Conservation (phyloP, 2,113 vertebrate genomes). For the Junco hyemalis region DNA sequence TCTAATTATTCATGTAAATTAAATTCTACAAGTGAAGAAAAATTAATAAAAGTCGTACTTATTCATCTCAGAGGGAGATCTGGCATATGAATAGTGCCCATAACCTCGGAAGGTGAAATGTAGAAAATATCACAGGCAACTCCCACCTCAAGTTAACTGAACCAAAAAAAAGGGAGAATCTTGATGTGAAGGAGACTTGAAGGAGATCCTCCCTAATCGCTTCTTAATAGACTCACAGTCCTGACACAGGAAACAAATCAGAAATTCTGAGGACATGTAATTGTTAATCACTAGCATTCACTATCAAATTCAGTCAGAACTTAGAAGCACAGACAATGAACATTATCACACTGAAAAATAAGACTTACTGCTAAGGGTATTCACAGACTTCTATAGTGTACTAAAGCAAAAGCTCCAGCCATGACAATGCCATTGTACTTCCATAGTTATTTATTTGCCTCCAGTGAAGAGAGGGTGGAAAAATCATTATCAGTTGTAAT, state of each 20-base stretch:
- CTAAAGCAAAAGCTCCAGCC: not conserved
- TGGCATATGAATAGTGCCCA: constrained; percentile 78
- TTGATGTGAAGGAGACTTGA: constrained; percentile 81
- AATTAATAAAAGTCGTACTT: constrained; percentile 82
- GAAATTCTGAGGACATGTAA: constrained; percentile 75
- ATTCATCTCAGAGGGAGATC: constrained; percentile 79
- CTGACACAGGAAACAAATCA: constrained; percentile 77
- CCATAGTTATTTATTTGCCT: constrained; percentile 57
- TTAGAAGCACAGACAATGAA: constrained; percentile 62
- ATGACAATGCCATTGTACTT: constrained; percentile 35
- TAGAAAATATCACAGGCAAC: constrained; percentile 81
- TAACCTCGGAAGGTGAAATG: constrained; percentile 81
- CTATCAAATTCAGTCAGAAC: constrained; percentile 62
- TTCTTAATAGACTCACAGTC: constrained; percentile 76
- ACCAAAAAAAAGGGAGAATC: constrained; percentile 80
- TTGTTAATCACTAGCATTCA: constrained; percentile 73
- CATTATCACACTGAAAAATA: constrained; percentile 29
- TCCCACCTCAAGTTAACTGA: constrained; percentile 82
- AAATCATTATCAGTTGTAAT: constrained; percentile 49
- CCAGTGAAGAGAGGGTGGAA: not conserved
- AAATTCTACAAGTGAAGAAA: constrained; percentile 81
- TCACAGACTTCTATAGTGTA: constrained; percentile 33
- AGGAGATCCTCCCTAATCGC: constrained; percentile 79
- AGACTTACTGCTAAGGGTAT: not conserved
- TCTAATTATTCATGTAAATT: constrained; percentile 82